Evolutionary conservation across 2,888 invertebrate genomes (phyloP).

Genomic region (Philaethria dido): DNA sequence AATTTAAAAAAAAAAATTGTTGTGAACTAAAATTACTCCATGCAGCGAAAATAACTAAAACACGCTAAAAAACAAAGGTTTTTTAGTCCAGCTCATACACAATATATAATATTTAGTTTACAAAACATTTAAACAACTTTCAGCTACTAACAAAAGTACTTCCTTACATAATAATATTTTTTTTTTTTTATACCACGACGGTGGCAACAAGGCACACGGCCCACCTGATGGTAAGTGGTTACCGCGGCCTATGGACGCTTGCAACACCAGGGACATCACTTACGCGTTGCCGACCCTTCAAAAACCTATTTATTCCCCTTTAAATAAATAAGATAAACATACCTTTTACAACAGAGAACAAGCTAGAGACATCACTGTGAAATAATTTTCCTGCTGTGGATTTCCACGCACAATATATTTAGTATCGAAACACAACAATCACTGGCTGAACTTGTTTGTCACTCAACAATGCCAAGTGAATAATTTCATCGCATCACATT

Average conservation of each 20-base stretch:
- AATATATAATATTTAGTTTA: background rate
- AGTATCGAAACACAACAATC: constrained; percentile 35
- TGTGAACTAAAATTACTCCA: no score
- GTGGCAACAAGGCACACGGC: no score
- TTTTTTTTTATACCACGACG: no score
- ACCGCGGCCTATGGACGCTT: no score
- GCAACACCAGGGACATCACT: no score
- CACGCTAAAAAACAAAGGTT: no score
- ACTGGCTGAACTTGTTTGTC: constrained; percentile 36
- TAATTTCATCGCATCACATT: constrained; percentile 42
- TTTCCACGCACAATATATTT: constrained; percentile 22
- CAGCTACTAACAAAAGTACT: background rate
- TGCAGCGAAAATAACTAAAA: no score
- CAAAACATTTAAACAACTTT: background rate
- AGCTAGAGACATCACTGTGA: constrained; percentile 13
- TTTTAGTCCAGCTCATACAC: no score
- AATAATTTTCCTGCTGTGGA: constrained; percentile 7
- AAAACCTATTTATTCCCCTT: no score
- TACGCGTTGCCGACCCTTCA: no score
- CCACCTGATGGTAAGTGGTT: no score
- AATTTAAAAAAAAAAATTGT: no score
- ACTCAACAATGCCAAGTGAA: constrained; percentile 39
- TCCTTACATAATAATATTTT: background rate
- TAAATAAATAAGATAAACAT: background rate
- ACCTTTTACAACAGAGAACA: constrained; percentile 4